Conservation (phyloP, 1,140 invertebrate genomes). For the Tyrophagus putrescentiae region DNA sequence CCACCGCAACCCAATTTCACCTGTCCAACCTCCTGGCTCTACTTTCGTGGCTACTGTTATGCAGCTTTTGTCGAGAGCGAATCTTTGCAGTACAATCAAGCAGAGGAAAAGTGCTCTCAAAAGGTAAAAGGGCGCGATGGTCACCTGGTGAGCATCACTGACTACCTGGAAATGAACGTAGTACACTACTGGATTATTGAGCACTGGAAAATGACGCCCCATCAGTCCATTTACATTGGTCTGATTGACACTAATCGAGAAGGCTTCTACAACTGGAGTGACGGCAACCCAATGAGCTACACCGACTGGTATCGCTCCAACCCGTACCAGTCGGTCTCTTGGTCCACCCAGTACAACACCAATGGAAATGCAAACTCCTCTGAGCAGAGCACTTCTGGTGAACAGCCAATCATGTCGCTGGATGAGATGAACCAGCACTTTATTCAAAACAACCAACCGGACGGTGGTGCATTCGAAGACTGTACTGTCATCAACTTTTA, state of each 20-base stretch:
- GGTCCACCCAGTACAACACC: not conserved
- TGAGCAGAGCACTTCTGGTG: no score
- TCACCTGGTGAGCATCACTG: conserved; percentile 29
- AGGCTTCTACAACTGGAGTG: conserved; percentile 29
- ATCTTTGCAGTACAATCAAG: conserved; percentile 29
- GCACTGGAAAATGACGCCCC: conserved; percentile 27
- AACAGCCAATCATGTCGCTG: not conserved
- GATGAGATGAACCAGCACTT: not conserved
- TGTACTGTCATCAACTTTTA: conserved; percentile 29
- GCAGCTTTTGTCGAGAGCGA: conserved; percentile 24
- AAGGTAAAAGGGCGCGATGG: conserved; percentile 25
- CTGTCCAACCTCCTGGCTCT: conserved; percentile 27
- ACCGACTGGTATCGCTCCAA: conserved; percentile 28
- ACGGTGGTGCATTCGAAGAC: conserved; percentile 31
- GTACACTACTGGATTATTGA: conserved; percentile 28
- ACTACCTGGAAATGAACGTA: conserved; percentile 28
- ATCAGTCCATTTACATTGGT: conserved; percentile 28
- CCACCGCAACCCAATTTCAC: conserved; percentile 10
- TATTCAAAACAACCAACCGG: conserved; percentile 26
- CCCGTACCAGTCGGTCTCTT: not conserved
- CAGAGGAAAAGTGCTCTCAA: conserved; percentile 26
- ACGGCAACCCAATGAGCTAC: conserved; percentile 31
- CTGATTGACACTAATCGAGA: conserved; percentile 29
- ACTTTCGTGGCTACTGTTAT: conserved; percentile 29
- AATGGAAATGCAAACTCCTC: not conserved